Evolutionary conservation across 2,888 invertebrate genomes (phyloP).

Genomic region (Zhuqinia jingwanae): DNA sequence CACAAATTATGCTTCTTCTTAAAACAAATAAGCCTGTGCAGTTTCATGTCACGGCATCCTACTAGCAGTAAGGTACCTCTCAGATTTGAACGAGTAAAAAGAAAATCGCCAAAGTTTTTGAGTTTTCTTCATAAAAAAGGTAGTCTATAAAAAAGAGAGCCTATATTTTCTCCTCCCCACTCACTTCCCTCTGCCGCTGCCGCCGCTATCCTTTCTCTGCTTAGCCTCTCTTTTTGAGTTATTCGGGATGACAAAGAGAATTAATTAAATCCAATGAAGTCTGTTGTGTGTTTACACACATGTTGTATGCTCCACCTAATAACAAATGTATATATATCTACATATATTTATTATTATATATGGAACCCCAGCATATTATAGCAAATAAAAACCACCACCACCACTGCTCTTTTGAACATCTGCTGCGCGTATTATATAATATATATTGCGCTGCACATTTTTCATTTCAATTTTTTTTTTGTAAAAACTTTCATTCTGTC

Average conservation of each 20-base stretch:
- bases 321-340: background rate
- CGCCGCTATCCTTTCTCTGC: background rate
- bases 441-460: conserved; percentile 2
- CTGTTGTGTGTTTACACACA: conserved; percentile 24
- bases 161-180: background rate
- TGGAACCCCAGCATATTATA: too few species aligned
- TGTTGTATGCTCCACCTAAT: background rate
- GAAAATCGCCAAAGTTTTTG: conserved; percentile 27
- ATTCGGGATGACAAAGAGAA: conserved; percentile 37
- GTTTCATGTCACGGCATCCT: background rate
- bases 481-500: background rate
- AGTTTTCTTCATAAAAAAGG: conserved; percentile 31
- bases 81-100: background rate
- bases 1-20: conserved; percentile 35
- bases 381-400: background rate
- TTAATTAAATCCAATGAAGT: conserved; percentile 46
- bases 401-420: background rate
- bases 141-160: conserved; percentile 1
- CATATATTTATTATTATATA: too few species aligned
- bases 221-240: too few species aligned
- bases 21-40: background rate
- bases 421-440: conserved; percentile 36
- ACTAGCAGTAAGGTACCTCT: too few species aligned
- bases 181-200: background rate
- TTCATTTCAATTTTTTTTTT: conserved; percentile 16